phyloP scores from a whole-genome alignment of 2,797 vertebrate genomes.

The Sebastes nivosus region DNA sequence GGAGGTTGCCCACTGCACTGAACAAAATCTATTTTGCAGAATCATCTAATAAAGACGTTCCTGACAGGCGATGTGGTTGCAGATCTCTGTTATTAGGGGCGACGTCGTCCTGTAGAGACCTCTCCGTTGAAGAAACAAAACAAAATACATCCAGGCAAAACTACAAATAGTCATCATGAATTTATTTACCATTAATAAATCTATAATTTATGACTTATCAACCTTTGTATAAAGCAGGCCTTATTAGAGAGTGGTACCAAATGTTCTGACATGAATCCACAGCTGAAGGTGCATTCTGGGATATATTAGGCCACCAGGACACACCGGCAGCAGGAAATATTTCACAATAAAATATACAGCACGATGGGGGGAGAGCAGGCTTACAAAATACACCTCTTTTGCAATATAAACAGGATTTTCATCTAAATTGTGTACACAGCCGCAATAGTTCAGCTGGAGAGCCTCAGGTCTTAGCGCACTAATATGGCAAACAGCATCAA shows the following conservation, averaged over 20 bases:
- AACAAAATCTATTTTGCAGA: background rate
- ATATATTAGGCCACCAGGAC: slow-evolving; percentile 50
- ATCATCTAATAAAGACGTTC: background rate
- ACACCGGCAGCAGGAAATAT: slow-evolving; percentile 65
- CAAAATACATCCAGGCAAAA: background rate
- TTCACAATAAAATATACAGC: slow-evolving; percentile 77
- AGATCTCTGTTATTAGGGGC: background rate
- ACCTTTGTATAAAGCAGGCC: background rate
- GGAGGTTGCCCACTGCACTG: background rate
- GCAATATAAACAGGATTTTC: slow-evolving; percentile 82
- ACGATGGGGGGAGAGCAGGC: slow-evolving; percentile 31
- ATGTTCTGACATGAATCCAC: background rate
- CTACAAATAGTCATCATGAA: background rate
- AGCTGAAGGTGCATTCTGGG: slow-evolving; percentile 55
- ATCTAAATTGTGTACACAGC: slow-evolving; percentile 80
- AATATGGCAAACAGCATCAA: slow-evolving; percentile 72
- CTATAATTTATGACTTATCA: background rate
- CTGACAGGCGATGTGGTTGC: background rate
- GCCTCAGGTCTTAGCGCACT: slow-evolving; percentile 76
- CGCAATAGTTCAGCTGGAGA: slow-evolving; percentile 78
- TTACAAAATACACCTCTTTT: slow-evolving; percentile 82
- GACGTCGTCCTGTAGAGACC: rapidly evolving
- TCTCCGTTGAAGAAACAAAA: background rate
- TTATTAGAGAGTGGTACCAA: background rate
- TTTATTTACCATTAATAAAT: background rate